These are phyloP conservation scores for Chascanopsetta lugubris DNA, from an alignment of 2,113 vertebrate genomes.

Conservation along the genomic window DNA sequence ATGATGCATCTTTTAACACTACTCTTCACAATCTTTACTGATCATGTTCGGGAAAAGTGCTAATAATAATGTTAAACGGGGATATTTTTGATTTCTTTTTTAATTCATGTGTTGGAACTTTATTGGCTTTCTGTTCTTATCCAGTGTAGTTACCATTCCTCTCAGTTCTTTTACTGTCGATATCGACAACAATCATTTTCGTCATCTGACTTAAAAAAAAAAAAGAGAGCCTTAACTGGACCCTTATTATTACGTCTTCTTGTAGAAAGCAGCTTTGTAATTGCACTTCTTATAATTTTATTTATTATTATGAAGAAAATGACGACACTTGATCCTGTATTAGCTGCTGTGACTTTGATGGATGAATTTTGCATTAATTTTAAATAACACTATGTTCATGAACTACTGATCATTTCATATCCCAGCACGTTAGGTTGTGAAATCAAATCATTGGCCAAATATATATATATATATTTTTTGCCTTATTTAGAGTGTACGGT, in stretches of 20 bases:
- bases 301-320: conserved; percentile 44
- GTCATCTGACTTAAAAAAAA: background rate
- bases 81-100: conserved; percentile 4
- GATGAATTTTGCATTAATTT: conserved; percentile 36
- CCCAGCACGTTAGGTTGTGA: conserved; percentile 3
- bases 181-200: conserved; percentile 2
- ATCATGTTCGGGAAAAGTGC: conserved; percentile 32
- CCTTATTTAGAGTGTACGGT: conserved; percentile 18
- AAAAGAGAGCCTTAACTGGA: conserved; percentile 22
- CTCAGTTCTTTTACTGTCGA: conserved; percentile 23
- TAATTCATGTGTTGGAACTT: conserved; percentile 38
- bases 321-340: conserved; percentile 37
- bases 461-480: too few relatives aligned
- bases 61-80: conserved; percentile 11
- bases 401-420: conserved; percentile 39
- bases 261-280: conserved; percentile 46
- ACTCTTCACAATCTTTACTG: conserved; percentile 16
- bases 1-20: conserved; percentile 20
- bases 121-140: conserved; percentile 12
- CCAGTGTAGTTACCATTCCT: conserved; percentile 40
- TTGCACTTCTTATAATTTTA: conserved; percentile 54
- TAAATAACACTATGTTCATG: conserved; percentile 10
- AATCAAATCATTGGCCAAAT: conserved; percentile 17
- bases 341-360: conserved; percentile 8
- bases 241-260: background rate